Conservation (phyloP, 1,140 invertebrate genomes). For the Drosophila fuyamai region DNA sequence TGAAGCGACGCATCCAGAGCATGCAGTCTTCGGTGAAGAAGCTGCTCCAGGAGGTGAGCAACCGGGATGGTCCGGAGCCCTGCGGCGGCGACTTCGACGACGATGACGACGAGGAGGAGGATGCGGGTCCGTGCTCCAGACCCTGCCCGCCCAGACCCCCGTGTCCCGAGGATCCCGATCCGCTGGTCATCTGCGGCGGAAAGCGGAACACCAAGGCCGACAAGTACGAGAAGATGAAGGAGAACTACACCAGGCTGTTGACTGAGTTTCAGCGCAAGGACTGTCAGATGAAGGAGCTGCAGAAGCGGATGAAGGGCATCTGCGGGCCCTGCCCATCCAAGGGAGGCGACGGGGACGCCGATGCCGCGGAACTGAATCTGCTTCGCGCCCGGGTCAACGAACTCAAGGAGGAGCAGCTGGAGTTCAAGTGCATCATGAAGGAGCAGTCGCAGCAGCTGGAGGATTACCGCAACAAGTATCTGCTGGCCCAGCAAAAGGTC, state of each 20-base stretch:
- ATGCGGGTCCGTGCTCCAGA: background rate
- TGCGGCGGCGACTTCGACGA: slow-evolving; percentile 4
- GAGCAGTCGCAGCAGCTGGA: slow-evolving; percentile 90
- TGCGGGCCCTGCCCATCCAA: slow-evolving; percentile 32
- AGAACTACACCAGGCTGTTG: slow-evolving; percentile 75
- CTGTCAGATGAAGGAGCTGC: slow-evolving; percentile 75
- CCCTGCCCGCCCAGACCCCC: slow-evolving; percentile 9
- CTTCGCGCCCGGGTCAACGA: slow-evolving; percentile 71
- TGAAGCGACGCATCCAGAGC: slow-evolving; percentile 63
- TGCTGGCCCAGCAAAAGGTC: slow-evolving; percentile 90
- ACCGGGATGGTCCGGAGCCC: slow-evolving; percentile 40
- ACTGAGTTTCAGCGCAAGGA: slow-evolving; percentile 78
- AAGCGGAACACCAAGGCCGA: slow-evolving; percentile 76
- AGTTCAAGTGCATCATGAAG: slow-evolving; percentile 88
- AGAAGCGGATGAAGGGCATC: slow-evolving; percentile 74
- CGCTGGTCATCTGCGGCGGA: slow-evolving; percentile 68
- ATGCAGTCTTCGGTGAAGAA: slow-evolving; percentile 75
- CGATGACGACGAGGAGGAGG: slow-evolving; percentile 28
- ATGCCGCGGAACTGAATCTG: slow-evolving; percentile 72
- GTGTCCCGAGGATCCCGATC: slow-evolving; percentile 71
- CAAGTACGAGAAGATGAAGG: slow-evolving; percentile 77
- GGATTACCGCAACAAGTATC: slow-evolving; percentile 90
- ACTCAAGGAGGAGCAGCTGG: slow-evolving; percentile 85
- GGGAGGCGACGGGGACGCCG: slow-evolving; percentile 51
- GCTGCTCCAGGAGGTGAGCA: slow-evolving; percentile 65